phyloP scores from a whole-genome alignment of 2,113 vertebrate genomes.

The Atractosteus spatula region DNA sequence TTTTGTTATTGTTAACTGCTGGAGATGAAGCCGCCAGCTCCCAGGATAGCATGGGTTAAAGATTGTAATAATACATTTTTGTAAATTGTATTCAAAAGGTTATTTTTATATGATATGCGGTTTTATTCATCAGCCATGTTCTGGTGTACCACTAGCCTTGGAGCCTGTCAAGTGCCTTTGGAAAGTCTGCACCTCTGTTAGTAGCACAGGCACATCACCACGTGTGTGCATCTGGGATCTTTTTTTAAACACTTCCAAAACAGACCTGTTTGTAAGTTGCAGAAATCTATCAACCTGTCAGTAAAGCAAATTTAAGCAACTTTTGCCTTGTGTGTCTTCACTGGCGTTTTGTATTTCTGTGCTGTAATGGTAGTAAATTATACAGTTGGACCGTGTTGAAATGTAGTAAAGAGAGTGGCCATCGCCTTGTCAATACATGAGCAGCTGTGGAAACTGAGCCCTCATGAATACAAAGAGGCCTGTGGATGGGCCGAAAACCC shows the following conservation, averaged over 20 bases:
- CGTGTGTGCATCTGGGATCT: constrained; percentile 56
- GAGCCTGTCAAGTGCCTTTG: constrained; percentile 91
- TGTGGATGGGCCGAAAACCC: too few species aligned
- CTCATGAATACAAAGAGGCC: too few species aligned
- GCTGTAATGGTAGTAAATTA: neutral
- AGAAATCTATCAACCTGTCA: constrained; percentile 79
- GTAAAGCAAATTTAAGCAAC: constrained; percentile 65
- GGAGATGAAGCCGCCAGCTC: constrained; percentile 69
- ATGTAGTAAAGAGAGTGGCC: too few species aligned
- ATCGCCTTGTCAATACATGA: too few species aligned
- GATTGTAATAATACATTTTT: constrained; percentile 89
- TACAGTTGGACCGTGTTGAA: neutral
- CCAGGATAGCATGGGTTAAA: constrained; percentile 77
- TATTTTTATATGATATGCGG: constrained; percentile 97
- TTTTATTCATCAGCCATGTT: constrained; percentile 72
- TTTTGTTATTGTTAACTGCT: constrained; percentile 55
- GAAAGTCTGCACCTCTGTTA: constrained; percentile 61
- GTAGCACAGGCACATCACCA: constrained; percentile 61
- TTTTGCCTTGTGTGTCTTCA: constrained; percentile 26
- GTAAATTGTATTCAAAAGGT: constrained; percentile 98
- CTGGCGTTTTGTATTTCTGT: neutral
- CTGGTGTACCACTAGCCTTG: constrained; percentile 69
- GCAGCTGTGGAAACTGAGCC: too few species aligned
- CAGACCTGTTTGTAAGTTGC: constrained; percentile 72
- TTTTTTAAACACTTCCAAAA: constrained; percentile 26